Base-by-base conservation (phyloP, 1,140 invertebrate species). In the Delia radicum region DNA sequence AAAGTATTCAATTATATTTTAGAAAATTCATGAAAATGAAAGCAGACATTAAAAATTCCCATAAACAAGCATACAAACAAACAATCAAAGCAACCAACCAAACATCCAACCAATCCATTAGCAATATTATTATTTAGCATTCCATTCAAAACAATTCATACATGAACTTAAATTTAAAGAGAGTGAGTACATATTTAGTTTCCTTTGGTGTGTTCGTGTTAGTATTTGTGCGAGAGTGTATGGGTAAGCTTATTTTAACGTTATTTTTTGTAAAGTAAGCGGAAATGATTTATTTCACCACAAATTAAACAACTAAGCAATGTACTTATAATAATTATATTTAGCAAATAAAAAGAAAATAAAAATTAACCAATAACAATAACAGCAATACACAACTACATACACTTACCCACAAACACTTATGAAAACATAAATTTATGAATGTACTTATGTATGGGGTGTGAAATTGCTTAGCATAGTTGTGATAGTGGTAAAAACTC, bases 221-320 rank as follows among this genome's bases (percentile, higher is more conserved):
- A 7, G 21, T 21, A 6, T 55, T 24, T 55, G n/a, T 55, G 7
- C 6, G 18, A 13, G 18, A n/a, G 18, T 55, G 48, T n/a, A 21
- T 18, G 48, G 18, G 21, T 37, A 69, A 69, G 65, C 65, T 69
- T 69, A 69, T 69, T 69, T 69, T 15, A 69, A 69, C 65, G 27
- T 37, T 33, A 21, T 33, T 37, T 31, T 33, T n/a, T 69, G 29
- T 69, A 33, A 69, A 33, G 65, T 69, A 29, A 69, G 65, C 65
- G 65, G 29, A 69, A 69, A 69, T 69, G 65, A 69, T 69, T 69
- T 69, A 69, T 69, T 69, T 69, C 31, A 69, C 65, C 65, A 69
- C 65, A 69, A 69, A 69, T 69, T 69, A 69, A 69, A 69, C 65
- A 69, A 69, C 65, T 69, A 69, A 69, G 31, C 65, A 33, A 69